A percentile compares a stretch with the other conserved stretches of the same genome.
These are phyloP conservation scores for Mastacembelus armatus DNA, from an alignment of 2,797 vertebrate species.

Conservation along the genomic window DNA sequence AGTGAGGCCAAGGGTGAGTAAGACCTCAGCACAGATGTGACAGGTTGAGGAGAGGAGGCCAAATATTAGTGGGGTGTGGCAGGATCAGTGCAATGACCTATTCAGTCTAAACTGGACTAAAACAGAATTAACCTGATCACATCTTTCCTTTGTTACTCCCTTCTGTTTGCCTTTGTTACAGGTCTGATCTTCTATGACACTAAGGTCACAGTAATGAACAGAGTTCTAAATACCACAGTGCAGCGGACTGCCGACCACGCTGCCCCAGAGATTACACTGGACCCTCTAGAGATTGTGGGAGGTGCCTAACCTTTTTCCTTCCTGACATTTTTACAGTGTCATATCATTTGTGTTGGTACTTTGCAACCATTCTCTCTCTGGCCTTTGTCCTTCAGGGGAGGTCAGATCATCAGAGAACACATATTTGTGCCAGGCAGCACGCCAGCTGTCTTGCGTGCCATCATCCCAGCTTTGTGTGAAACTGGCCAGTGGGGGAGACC, in stretches of 20 bases:
- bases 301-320: conserved; percentile 74
- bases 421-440: conserved; percentile 96
- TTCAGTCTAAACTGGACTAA: not conserved
- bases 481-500: conserved; percentile 95
- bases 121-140: not conserved
- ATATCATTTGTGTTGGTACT: not conserved
- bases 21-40: not conserved
- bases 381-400: conserved; percentile 85
- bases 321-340: not conserved
- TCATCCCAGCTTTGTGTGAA: conserved; percentile 98
- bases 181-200: conserved; percentile 96
- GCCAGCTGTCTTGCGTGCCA: conserved; percentile 92
- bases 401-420: conserved; percentile 94
- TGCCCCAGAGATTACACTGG: conserved; percentile 96
- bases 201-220: conserved; percentile 96
- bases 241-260: conserved; percentile 97
- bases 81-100: no score
- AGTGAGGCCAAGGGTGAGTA: conserved; percentile 93
- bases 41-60: not conserved
- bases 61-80: not conserved
- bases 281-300: conserved; percentile 97
- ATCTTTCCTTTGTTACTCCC: not conserved
- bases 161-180: conserved; percentile 31
- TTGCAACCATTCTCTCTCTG: conserved; percentile 2
- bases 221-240: conserved; percentile 94